Evolutionary conservation across 2,888 invertebrate species (phyloP).

Genomic region (Agrilus cyanescens): DNA sequence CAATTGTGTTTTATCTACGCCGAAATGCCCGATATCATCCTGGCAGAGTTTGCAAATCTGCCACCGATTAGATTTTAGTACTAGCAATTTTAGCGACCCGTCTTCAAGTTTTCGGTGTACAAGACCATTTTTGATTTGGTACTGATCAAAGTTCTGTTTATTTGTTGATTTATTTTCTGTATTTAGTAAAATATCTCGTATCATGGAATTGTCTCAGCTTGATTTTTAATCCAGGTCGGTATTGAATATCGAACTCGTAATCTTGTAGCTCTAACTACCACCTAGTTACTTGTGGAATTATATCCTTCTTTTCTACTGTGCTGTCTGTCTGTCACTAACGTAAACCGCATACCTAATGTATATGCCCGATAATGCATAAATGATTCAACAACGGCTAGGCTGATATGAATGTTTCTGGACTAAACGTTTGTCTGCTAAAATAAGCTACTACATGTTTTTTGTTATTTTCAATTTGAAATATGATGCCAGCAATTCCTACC

Average conservation of each 20-base stretch:
- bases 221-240: slow-evolving; percentile 2
- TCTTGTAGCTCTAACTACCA: slow-evolving; percentile 22
- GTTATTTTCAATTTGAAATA: slow-evolving; percentile 4
- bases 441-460: no score
- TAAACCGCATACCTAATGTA: slow-evolving; percentile 11
- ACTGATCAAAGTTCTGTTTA: neutral
- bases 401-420: slow-evolving; percentile 4
- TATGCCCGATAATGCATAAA: neutral
- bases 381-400: slow-evolving; percentile 4
- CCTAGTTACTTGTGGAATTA: slow-evolving; percentile 19
- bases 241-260: slow-evolving; percentile 2
- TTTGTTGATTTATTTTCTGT: neutral
- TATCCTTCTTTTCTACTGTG: slow-evolving; percentile 18
- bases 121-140: neutral
- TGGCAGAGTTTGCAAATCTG: no score
- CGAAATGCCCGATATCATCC: no score
- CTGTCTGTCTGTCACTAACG: slow-evolving; percentile 20
- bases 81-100: no score
- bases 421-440: slow-evolving; percentile 3
- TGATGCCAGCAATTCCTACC: slow-evolving; percentile 2
- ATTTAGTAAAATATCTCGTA: no score
- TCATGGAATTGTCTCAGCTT: slow-evolving; percentile 3
- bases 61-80: neutral
- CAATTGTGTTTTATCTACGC: neutral
- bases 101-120: slow-evolving; percentile 1